Conservation (phyloP, 2,113 vertebrate genomes). For the Alaudala cheleensis region DNA sequence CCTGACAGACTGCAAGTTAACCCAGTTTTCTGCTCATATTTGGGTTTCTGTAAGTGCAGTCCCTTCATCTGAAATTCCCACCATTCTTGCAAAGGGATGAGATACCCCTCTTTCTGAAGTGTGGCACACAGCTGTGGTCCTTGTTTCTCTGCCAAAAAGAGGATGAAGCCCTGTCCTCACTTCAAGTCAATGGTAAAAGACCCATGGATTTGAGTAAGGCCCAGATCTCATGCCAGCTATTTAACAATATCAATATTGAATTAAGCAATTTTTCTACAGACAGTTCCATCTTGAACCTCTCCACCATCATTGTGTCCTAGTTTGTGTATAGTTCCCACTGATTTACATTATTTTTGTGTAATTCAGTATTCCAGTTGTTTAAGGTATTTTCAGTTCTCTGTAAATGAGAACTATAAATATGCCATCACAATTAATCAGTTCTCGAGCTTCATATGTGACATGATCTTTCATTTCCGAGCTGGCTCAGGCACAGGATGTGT, state of each 20-base stretch:
- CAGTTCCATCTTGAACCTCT: not conserved
- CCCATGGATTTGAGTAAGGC: not conserved
- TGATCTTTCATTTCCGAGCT: conserved; percentile 17
- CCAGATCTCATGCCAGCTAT: not conserved
- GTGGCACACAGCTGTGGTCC: not conserved
- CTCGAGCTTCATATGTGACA: not conserved
- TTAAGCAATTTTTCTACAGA: not conserved
- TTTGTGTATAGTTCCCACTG: not conserved
- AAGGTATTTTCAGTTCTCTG: not conserved
- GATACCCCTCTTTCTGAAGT: not conserved
- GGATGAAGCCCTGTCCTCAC: not conserved
- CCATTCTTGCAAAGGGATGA: not conserved
- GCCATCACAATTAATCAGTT: conserved; percentile 38
- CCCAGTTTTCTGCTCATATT: not conserved
- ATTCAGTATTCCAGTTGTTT: not conserved
- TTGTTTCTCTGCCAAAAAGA: not conserved
- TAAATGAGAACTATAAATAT: conserved; percentile 59
- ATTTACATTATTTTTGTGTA: not conserved
- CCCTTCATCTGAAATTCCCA: not conserved
- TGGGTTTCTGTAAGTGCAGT: not conserved
- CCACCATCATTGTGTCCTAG: not conserved
- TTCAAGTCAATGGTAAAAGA: not conserved
- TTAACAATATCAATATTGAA: not conserved
- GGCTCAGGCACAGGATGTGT: conserved; percentile 6
- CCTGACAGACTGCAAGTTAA: not conserved